Base-by-base conservation (phyloP, 1,140 invertebrate genomes). In the Ptiloglossa arizonensis region DNA sequence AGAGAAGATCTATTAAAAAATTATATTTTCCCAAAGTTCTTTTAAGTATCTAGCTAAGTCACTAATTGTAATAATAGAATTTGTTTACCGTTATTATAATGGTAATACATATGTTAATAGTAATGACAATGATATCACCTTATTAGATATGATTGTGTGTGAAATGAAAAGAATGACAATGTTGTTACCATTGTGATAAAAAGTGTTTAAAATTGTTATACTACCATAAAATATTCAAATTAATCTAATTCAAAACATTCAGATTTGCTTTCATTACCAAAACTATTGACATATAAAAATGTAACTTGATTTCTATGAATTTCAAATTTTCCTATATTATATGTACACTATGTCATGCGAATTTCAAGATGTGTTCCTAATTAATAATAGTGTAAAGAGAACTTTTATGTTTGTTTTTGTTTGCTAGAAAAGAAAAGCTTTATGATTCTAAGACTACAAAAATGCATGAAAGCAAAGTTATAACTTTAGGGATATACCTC, bases 401-500 rank as follows among this genome's bases (percentile, higher is more conserved):
- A 78, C 52, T 9, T 52, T 19, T 72, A 72, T 63, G 46, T 66
- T 11, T 46, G 63, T 54, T 24, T 41, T 68, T 15, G 1, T 76
- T 46, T 54, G 17, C 57, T 62, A 50, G 22, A 74, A 67, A 66
- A 67, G 8, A 56, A 80, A 86, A 70, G 70, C 68, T 78, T 78
- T 54, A 79, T 83, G 81, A 76, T 79, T 81, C 73, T 93, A 92
- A 89, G 87, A 87, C 91, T 89, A 87, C 90, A 89, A 89, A 91
- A 87, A 93, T 91, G 89, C 91, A 93, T 92, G 89, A 87, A 76
- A 89, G 83, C 86, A 79, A 85, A 81, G 79, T 90, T 90, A 81
- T 77, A 84, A 80, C 64, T 81, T 82, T 85, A 46, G 68, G 67
- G 85, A 78, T 91, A 91, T 94, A 95, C 94, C 94, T 95, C 94